Evolutionary conservation across 2,888 invertebrate genomes (phyloP).

Genomic region (Dinocampus coccinellae): DNA sequence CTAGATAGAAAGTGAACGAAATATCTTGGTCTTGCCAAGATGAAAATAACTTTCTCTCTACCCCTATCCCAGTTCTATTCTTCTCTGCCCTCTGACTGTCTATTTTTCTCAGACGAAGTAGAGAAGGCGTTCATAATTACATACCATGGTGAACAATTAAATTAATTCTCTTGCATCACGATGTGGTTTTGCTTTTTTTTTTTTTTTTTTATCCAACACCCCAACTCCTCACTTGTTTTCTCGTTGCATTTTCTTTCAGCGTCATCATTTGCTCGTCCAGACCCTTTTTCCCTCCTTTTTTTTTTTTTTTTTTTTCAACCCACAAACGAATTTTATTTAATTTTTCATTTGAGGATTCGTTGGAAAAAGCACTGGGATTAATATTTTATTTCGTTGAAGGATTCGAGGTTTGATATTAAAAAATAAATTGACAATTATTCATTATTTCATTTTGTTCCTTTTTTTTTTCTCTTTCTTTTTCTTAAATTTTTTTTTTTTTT

Average conservation of each 20-base stretch:
- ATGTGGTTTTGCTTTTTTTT: slow-evolving; percentile 25
- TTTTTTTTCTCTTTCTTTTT: background rate
- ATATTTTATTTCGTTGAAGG: slow-evolving; percentile 19
- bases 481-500: background rate
- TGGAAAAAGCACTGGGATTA: background rate
- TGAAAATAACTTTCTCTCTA: slow-evolving; percentile 17
- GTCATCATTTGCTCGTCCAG: no score
- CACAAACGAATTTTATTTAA: slow-evolving; percentile 33
- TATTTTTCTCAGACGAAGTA: background rate
- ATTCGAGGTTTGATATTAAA: slow-evolving; percentile 4
- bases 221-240: background rate
- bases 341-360: slow-evolving; percentile 27
- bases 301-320: background rate
- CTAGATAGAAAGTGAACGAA: background rate
- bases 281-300: no score
- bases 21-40: slow-evolving; percentile 26
- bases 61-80: background rate
- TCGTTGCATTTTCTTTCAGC: background rate
- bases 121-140: slow-evolving; percentile 45
- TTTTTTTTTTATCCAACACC: slow-evolving; percentile 7
- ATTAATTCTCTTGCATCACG: slow-evolving; percentile 43
- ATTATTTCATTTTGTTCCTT: background rate
- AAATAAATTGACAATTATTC: slow-evolving; percentile 18
- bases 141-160: slow-evolving; percentile 44
- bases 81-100: background rate